Base-by-base conservation (phyloP, 2,888 invertebrate species). In the Drosophila anomelani region DNA sequence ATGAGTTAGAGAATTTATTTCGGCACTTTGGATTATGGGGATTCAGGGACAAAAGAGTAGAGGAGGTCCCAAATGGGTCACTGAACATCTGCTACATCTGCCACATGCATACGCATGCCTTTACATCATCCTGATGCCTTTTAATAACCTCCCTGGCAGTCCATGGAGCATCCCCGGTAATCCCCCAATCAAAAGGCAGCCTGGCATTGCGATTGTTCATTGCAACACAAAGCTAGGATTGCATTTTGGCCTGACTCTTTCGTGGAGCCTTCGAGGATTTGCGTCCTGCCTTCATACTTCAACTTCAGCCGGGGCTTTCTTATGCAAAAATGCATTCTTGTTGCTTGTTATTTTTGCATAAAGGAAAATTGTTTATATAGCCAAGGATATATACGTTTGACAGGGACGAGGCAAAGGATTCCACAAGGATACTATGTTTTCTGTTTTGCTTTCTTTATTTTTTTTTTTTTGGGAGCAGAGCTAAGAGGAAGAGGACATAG, bases 361-460 rank as follows among this genome's bases (percentile, higher is more conserved):
- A 88, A 85, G 80, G 80, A 85, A 89, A 89, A 85, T 85, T 89
- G 85, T 85, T 89, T 85, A 89, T 85, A 77, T 75, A 81, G 81
- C 75, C 78, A 63, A 56, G 68, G 63, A 59, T 61, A 61, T 61
- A 60, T 60, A 74, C 17, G 54, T 75, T 58, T 62, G 64, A 78
- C 67, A 78, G 73, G 63, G 64, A 71, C 47, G 68, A 23, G 59
- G 15, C 51, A 53, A 58, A 34, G 76, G 72, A 29, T 54, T 46
- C 53, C 41, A 53, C 51, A 29, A 74, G 74, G 63, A 72, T 58
- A 54, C 55, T 43, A 58, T 43, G 36, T 36, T 34, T 41, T 15
- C 36, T 49, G 49, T 12, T 46, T 39, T 9, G 46, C 4, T 17
- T 13, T 15, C 36, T 49, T 36, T 10, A 39, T 39, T 9, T 39